phyloP scores from a whole-genome alignment of 2,113 vertebrate species.

The Oncorhynchus keta region DNA sequence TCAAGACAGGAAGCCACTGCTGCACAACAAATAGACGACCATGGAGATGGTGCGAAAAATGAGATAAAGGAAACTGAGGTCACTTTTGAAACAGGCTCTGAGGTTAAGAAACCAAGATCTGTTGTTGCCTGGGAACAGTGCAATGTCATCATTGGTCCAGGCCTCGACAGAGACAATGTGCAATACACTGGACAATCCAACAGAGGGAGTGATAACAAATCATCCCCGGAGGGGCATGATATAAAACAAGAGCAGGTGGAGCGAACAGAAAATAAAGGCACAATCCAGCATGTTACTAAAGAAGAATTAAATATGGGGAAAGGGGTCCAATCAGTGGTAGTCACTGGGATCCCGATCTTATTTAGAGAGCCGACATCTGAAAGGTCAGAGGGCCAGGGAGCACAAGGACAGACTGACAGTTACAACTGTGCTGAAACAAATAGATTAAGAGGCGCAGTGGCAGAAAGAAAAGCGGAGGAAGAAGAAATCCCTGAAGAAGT shows the following conservation, averaged over 20 bases:
- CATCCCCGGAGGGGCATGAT: not conserved
- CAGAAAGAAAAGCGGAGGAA: not conserved
- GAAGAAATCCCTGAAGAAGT: not conserved
- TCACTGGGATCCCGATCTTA: not conserved
- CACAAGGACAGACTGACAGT: not conserved
- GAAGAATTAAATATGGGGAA: not conserved
- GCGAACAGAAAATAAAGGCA: slow-evolving; percentile 1
- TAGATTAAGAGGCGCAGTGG: not conserved
- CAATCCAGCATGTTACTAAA: not conserved
- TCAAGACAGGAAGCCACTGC: slow-evolving; percentile 8
- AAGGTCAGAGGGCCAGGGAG: not conserved
- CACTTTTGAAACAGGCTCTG: not conserved
- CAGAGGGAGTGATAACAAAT: slow-evolving; percentile 8
- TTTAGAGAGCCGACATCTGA: not conserved
- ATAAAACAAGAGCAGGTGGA: not conserved
- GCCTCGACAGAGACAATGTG: not conserved
- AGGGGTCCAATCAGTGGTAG: not conserved
- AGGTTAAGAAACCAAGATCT: not conserved
- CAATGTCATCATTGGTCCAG: slow-evolving; percentile 9
- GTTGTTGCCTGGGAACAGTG: slow-evolving; percentile 33
- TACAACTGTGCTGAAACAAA: not conserved
- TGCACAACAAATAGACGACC: not conserved
- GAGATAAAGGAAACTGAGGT: slow-evolving; percentile 8
- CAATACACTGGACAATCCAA: not conserved
- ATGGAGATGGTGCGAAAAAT: not conserved